Conservation (phyloP, 2,113 vertebrate species). For the Tachysurus vachellii region DNA sequence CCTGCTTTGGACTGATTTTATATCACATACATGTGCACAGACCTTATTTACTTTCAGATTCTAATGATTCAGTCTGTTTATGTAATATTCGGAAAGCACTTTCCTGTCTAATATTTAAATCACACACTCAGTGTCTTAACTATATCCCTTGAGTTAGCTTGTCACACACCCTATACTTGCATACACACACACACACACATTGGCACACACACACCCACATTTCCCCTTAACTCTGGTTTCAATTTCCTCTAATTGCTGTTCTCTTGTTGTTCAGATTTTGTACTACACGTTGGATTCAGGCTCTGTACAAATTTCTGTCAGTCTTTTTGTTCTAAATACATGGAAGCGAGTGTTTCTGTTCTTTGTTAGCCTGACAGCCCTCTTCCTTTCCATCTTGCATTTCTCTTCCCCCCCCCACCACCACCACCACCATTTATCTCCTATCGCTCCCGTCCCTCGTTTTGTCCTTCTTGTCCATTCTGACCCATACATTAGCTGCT, state of each 20-base stretch:
- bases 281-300: constrained; percentile 40
- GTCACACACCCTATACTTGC: constrained; percentile 22
- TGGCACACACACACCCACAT: constrained; percentile 20
- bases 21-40: neutral
- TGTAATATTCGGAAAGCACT: neutral
- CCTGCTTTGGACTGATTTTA: neutral
- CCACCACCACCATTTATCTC: neutral
- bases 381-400: neutral
- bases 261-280: constrained; percentile 37
- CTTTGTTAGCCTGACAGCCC: constrained; percentile 40
- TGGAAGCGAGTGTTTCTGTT: constrained; percentile 30
- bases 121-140: neutral
- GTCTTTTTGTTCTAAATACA: constrained; percentile 32
- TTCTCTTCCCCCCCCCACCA: neutral
- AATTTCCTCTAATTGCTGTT: constrained; percentile 45
- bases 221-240: constrained; percentile 37
- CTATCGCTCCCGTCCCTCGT: neutral
- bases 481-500: neutral
- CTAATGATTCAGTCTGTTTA: neutral
- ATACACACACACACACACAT: constrained; percentile 2
- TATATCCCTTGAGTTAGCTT: neutral
- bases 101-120: neutral
- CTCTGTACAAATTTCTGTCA: constrained; percentile 50
- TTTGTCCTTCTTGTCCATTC: neutral
- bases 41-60: neutral